phyloP scores from a whole-genome alignment of 2,113 vertebrate genomes.

The Heterotis niloticus region DNA sequence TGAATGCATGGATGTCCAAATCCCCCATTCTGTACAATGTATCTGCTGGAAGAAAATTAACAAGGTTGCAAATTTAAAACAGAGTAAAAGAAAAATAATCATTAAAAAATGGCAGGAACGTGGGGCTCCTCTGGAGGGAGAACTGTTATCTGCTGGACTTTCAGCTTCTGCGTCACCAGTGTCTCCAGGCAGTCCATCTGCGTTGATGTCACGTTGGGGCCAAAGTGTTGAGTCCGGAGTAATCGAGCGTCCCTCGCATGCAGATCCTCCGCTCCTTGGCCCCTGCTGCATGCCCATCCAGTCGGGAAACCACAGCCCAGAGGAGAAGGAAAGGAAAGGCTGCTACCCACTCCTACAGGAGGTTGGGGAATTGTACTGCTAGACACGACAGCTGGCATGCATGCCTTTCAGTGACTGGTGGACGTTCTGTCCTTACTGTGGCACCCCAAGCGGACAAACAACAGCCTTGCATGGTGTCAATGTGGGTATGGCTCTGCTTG shows the following conservation, averaged over 20 bases:
- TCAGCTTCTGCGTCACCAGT: neutral
- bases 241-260: neutral
- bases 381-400: neutral
- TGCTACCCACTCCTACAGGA: neutral
- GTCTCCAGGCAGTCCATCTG: neutral
- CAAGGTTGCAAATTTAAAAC: neutral
- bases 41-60: neutral
- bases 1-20: neutral
- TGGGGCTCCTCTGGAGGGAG: neutral
- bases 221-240: neutral
- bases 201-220: neutral
- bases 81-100: neutral
- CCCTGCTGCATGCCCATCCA: neutral
- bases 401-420: neutral
- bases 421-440: neutral
- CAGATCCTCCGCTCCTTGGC: neutral
- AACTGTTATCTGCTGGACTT: neutral
- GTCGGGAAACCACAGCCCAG: neutral
- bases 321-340: neutral
- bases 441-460: neutral
- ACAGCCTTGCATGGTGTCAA: neutral
- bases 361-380: neutral
- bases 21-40: neutral
- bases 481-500: neutral
- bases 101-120: neutral